Base-by-base conservation (phyloP, 2,888 invertebrate genomes). In the Helleia helle region DNA sequence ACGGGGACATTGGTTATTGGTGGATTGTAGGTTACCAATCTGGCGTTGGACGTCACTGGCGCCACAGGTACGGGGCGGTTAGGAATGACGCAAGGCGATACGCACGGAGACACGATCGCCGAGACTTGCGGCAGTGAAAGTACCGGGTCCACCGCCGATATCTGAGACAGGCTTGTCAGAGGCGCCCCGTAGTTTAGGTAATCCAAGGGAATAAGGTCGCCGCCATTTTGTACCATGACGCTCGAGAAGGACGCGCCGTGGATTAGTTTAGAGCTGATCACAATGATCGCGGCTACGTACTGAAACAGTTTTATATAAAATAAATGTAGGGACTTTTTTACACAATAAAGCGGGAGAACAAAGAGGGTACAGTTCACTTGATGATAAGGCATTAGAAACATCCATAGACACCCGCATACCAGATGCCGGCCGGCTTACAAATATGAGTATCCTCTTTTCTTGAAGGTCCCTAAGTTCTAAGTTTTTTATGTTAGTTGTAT, bases 1-100 rank as follows among this genome's bases (percentile, higher is more conserved):
- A 73, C 60, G 18, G 76, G 77, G 17, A 65, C 49, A 47, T 50
- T 71, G 13, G 71, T 50, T 27, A 55, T 47, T 14, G 61, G 57
- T 31, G 70, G 29, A 40, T 61, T 62, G 41, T 74, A 79, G 2
- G 68, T 49, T 9, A 76, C 47, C 40, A 75, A 48, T 47, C 67
- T 73, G 31, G 66, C 62, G 45, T 58, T 58, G 42, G 53, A 50
- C 13, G 60, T 45, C 36, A 59, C 51, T 9, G 63, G 59, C n/a
- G 63, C 55, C 25, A 63, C 46, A 9, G 62, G 46, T 8, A 66
- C 26, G 12, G 59, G 44, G 46, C 58, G 58, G 36, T 56, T 55
- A n/a, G 74, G 61, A 47, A 71, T 56, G 4, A 68, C 51, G 54
- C 83, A 81, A 18, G 77, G 77, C 13, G 72, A 49, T 15, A 66